A percentile compares a stretch with the other conserved stretches of the same genome.
These are phyloP conservation scores for Melanotaenia parkinsoni DNA, from an alignment of 2,797 vertebrate species.

Conservation along the genomic window DNA sequence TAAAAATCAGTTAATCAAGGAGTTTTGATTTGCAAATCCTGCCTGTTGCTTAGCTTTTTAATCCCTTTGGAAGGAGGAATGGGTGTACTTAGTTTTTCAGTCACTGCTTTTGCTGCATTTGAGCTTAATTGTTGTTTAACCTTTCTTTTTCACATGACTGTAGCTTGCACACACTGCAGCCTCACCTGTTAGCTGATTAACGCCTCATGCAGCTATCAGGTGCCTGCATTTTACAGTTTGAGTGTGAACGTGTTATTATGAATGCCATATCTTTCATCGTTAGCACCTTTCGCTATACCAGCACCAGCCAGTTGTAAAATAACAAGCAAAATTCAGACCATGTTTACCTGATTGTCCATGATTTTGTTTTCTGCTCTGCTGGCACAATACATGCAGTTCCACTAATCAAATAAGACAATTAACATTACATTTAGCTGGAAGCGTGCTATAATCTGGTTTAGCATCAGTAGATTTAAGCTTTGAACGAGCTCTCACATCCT, in stretches of 20 bases:
- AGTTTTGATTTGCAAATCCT: too few species aligned
- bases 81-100: neutral
- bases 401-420: conserved; percentile 3
- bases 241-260: conserved; percentile 43
- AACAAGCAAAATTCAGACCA: conserved; percentile 22
- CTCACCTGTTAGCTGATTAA: conserved; percentile 20
- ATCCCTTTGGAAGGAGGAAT: neutral
- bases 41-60: too few species aligned
- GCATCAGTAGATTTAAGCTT: neutral
- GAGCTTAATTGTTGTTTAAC: neutral
- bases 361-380: conserved; percentile 12
- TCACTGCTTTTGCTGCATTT: neutral
- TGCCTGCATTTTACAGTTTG: conserved; percentile 35
- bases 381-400: neutral
- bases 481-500: neutral
- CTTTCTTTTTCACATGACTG: conserved; percentile 1
- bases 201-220: conserved; percentile 23
- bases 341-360: neutral
- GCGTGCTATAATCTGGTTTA: neutral
- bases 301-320: conserved; percentile 16
- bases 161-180: conserved; percentile 2
- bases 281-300: conserved; percentile 27
- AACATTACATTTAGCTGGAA: conserved; percentile 4
- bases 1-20: too few species aligned
- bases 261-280: conserved; percentile 33